Evolutionary conservation across 2,797 vertebrate genomes (phyloP).

Genomic region (Saxicola maurus): DNA sequence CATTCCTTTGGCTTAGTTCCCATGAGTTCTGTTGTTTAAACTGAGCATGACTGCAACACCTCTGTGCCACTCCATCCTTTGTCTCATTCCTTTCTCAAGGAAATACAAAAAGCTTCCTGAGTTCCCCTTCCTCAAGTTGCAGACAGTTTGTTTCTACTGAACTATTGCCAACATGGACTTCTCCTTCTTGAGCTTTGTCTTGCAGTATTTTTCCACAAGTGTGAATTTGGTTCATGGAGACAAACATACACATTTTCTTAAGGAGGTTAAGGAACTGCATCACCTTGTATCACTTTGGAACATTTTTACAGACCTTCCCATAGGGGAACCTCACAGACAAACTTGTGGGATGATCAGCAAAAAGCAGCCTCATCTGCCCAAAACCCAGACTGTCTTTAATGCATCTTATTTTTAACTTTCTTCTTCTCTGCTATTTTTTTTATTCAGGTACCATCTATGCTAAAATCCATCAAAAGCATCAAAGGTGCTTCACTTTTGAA

Average conservation of each 20-base stretch:
- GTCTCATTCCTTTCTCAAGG: background rate
- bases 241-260: background rate
- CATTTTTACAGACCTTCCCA: background rate
- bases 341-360: background rate
- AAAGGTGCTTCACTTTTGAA: background rate
- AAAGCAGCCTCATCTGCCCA: background rate
- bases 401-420: background rate
- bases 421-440: background rate
- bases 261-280: background rate
- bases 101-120: background rate
- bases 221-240: background rate
- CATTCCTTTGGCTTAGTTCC: background rate
- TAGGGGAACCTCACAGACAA: background rate
- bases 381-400: background rate
- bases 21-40: background rate
- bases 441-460: background rate
- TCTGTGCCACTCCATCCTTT: background rate
- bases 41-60: background rate
- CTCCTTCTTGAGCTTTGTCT: background rate
- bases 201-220: background rate
- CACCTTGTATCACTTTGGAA: background rate
- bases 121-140: background rate
- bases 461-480: background rate
- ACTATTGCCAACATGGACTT: background rate
- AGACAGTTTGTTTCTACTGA: background rate